Evolutionary conservation across 2,113 vertebrate species (phyloP).

Genomic region (Hippocampus abdominalis): DNA sequence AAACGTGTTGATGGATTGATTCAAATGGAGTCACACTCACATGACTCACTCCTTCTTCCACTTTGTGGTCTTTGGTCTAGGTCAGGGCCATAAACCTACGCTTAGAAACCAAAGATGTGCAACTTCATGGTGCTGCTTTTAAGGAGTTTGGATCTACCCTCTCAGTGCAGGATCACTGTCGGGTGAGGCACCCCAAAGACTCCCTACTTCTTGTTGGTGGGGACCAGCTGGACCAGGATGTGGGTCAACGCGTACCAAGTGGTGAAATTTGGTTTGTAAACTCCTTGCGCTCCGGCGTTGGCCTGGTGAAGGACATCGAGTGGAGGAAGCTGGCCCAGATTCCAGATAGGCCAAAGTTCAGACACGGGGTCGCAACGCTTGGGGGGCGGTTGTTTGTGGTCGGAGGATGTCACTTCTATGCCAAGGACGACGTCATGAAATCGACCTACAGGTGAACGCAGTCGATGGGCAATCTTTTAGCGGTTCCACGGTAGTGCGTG

Average conservation of each 20-base stretch:
- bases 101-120: slow-evolving; percentile 60
- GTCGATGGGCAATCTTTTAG: neutral
- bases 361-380: slow-evolving; percentile 76
- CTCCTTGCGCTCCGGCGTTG: slow-evolving; percentile 76
- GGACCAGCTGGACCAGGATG: slow-evolving; percentile 74
- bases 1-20: no score
- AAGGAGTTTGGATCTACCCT: slow-evolving; percentile 59
- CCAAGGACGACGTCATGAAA: slow-evolving; percentile 75
- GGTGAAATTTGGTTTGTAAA: slow-evolving; percentile 82
- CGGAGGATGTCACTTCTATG: slow-evolving; percentile 86
- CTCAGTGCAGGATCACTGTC: slow-evolving; percentile 51
- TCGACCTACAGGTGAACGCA: slow-evolving; percentile 80
- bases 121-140: slow-evolving; percentile 67
- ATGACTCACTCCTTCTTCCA: neutral
- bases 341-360: slow-evolving; percentile 81
- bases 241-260: slow-evolving; percentile 72
- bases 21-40: neutral
- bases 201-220: slow-evolving; percentile 82
- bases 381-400: slow-evolving; percentile 75
- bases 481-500: neutral
- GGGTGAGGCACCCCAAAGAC: slow-evolving; percentile 75
- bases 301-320: slow-evolving; percentile 82
- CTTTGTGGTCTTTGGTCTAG: slow-evolving; percentile 39
- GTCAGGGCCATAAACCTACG: slow-evolving; percentile 74
- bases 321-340: slow-evolving; percentile 80